A percentile compares a stretch with the other conserved stretches of the same genome.
These are phyloP conservation scores for Drosophila cognata DNA, from an alignment of 2,888 invertebrate genomes.

Conservation along the genomic window DNA sequence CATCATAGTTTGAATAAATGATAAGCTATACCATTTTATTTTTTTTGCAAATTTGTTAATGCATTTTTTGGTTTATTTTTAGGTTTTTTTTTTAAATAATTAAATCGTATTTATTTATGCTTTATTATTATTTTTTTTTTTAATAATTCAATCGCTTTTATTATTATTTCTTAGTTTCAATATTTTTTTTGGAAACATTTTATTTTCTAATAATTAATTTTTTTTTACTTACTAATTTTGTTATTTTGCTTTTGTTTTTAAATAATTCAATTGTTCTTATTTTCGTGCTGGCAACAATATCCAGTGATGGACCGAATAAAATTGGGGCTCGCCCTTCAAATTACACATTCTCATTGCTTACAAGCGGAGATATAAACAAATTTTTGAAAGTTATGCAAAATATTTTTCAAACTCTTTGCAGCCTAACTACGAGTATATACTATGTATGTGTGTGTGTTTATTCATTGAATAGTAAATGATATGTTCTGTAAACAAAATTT, in stretches of 20 bases:
- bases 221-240: not conserved
- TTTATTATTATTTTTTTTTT: not conserved
- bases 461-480: slow-evolving; percentile 24
- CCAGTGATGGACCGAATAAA: slow-evolving; percentile 23
- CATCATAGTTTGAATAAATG: not conserved
- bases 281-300: slow-evolving; percentile 6
- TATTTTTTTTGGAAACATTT: not conserved
- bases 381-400: slow-evolving; percentile 24
- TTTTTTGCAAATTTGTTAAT: not conserved
- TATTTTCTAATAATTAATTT: not conserved
- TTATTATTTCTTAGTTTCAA: not conserved
- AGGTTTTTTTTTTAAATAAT: too few relatives aligned
- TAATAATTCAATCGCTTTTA: not conserved
- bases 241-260: not conserved
- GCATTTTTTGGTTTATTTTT: not conserved
- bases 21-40: not conserved
- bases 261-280: not conserved
- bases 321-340: slow-evolving; percentile 49
- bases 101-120: not conserved
- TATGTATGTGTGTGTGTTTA: slow-evolving; percentile 3
- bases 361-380: slow-evolving; percentile 43
- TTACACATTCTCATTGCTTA: slow-evolving; percentile 36
- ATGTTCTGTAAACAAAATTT: slow-evolving; percentile 38
- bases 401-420: slow-evolving; percentile 23
- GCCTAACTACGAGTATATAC: not conserved